phyloP scores from a whole-genome alignment of 2,888 invertebrate species.

The Andricus quercusramuli region DNA sequence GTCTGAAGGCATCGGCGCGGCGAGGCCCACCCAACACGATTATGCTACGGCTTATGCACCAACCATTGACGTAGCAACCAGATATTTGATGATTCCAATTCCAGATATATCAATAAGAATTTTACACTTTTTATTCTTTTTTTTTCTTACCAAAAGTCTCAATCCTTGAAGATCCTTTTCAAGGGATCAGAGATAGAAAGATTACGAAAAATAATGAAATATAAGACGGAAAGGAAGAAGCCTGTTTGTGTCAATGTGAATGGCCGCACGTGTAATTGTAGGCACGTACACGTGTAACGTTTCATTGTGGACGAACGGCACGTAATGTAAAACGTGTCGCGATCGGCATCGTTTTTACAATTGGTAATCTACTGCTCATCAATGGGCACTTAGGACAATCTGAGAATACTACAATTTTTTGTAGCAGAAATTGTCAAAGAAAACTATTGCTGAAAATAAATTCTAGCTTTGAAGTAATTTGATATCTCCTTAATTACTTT shows the following conservation, averaged over 20 bases:
- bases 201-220: background rate
- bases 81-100: conserved; percentile 39
- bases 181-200: background rate
- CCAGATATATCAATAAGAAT: background rate
- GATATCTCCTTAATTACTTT: no score
- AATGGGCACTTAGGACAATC: background rate
- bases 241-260: conserved; percentile 17
- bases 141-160: background rate
- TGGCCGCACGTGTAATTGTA: conserved; percentile 28
- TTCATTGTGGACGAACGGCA: conserved; percentile 6
- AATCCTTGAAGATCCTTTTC: background rate
- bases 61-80: conserved; percentile 51
- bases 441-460: no score
- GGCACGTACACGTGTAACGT: conserved; percentile 6
- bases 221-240: background rate
- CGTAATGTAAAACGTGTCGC: conserved; percentile 14
- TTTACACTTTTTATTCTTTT: no score
- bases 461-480: no score
- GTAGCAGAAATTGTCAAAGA: no score
- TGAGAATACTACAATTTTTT: background rate
- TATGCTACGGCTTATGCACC: conserved; percentile 51
- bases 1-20: conserved; percentile 53
- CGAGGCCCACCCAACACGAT: conserved; percentile 58
- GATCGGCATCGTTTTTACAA: background rate
- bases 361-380: background rate